These are phyloP conservation scores for Rachycentron canadum DNA, from an alignment of 2,797 vertebrate genomes.

Conservation along the genomic window DNA sequence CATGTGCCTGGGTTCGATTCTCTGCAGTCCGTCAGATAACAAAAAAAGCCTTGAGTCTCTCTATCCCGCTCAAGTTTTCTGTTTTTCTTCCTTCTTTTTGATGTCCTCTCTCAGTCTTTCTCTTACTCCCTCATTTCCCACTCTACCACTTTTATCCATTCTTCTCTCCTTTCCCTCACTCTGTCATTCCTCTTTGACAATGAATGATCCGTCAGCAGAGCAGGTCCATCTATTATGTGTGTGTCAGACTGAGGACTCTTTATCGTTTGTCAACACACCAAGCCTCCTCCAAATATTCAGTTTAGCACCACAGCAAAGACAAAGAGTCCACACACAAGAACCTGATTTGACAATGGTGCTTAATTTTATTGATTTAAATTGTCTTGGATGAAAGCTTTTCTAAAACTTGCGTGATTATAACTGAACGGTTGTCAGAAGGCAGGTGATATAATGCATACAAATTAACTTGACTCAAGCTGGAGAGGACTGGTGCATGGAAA, in stretches of 20 bases:
- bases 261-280: conserved; percentile 32
- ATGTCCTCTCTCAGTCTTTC: conserved; percentile 9
- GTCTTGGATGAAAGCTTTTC: neutral
- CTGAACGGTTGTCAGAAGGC: conserved; percentile 4
- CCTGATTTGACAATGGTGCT: neutral
- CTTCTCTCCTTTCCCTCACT: conserved; percentile 14
- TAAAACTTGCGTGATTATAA: conserved; percentile 1
- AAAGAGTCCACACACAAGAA: neutral
- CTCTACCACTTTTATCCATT: conserved; percentile 4
- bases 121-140: neutral
- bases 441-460: neutral
- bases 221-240: conserved; percentile 30
- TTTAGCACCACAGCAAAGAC: neutral
- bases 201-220: conserved; percentile 35
- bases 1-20: conserved; percentile 48
- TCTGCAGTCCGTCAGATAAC: conserved; percentile 70
- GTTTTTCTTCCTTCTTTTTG: conserved; percentile 41
- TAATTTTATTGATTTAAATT: neutral
- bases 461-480: neutral
- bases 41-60: conserved; percentile 36
- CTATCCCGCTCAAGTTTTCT: conserved; percentile 33
- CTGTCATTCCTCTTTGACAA: conserved; percentile 32
- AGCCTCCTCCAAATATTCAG: conserved; percentile 4
- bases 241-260: conserved; percentile 28
- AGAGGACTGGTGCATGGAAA: conserved; percentile 1